Evolutionary conservation across 2,797 vertebrate species (phyloP).

Genomic region (Danio tinwini): DNA sequence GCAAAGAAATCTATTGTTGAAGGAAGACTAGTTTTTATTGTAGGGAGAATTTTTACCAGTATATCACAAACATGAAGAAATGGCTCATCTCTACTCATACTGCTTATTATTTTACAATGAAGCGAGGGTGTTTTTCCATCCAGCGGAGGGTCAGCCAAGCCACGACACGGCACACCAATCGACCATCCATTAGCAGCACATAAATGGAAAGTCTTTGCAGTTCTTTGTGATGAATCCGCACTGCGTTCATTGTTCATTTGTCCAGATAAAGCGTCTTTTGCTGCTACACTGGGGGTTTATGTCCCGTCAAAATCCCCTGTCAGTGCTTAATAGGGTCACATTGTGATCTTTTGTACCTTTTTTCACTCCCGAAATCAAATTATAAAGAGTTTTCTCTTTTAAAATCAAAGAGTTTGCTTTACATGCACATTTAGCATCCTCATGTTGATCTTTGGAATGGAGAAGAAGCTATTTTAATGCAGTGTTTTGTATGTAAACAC

Average conservation of each 20-base stretch:
- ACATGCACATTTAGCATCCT: not conserved
- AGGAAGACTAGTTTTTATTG: no score
- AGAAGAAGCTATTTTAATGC: not conserved
- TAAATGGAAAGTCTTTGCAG: conserved; percentile 33
- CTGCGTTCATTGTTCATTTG: conserved; percentile 36
- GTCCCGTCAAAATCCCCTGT: conserved; percentile 13
- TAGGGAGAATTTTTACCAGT: no score
- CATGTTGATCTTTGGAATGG: not conserved
- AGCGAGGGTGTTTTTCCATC: not conserved
- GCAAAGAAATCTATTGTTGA: no score
- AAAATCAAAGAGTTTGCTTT: not conserved
- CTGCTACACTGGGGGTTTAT: conserved; percentile 24
- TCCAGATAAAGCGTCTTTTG: conserved; percentile 36
- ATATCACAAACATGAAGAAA: no score
- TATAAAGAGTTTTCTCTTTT: not conserved
- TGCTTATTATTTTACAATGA: conserved; percentile 1
- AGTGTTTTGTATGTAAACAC: not conserved
- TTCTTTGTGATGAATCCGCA: conserved; percentile 10
- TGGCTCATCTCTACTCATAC: not conserved
- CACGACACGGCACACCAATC: not conserved
- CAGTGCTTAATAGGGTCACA: conserved; percentile 20
- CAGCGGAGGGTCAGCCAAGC: not conserved
- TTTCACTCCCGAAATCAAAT: no score
- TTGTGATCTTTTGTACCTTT: not conserved
- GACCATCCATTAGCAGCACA: conserved; percentile 14